phyloP scores from a whole-genome alignment of 2,888 invertebrate genomes.

The Camptogramma bilineatum region DNA sequence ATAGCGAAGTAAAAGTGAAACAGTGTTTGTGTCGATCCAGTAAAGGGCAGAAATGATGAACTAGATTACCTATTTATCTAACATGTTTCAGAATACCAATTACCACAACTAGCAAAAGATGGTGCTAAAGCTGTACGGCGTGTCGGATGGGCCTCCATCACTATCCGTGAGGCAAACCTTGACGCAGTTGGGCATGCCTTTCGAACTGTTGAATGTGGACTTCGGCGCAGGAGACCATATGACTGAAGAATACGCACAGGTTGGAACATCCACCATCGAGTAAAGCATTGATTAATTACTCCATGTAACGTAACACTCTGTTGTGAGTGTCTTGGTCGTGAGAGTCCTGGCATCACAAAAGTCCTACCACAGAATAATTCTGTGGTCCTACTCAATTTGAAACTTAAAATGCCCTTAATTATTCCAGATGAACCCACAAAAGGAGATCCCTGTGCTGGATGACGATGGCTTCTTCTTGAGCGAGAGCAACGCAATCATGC shows the following conservation, averaged over 20 bases:
- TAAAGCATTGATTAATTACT: no score
- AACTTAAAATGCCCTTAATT: slow-evolving; percentile 1
- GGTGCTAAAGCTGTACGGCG: slow-evolving; percentile 88
- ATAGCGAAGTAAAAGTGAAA: not conserved
- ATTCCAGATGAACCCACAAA: slow-evolving; percentile 90
- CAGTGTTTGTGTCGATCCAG: no score
- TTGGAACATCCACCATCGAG: no score
- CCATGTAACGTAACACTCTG: no score
- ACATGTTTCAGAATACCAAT: slow-evolving; percentile 7
- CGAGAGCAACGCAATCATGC: slow-evolving; percentile 89
- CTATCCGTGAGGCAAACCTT: slow-evolving; percentile 89
- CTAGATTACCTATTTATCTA: not conserved
- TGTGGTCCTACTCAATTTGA: not conserved
- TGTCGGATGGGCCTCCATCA: slow-evolving; percentile 92
- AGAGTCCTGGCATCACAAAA: no score
- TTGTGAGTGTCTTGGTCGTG: no score
- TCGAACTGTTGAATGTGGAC: slow-evolving; percentile 88
- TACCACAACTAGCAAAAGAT: slow-evolving; percentile 44
- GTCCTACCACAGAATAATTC: no score
- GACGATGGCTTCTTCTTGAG: slow-evolving; percentile 92
- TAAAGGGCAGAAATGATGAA: no score
- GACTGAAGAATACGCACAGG: slow-evolving; percentile 89
- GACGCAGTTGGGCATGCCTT: slow-evolving; percentile 87
- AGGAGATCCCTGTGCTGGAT: slow-evolving; percentile 91
- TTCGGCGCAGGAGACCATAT: slow-evolving; percentile 90